Conservation (phyloP, 2,797 vertebrate genomes). For the Xiphophorus birchmanni region DNA sequence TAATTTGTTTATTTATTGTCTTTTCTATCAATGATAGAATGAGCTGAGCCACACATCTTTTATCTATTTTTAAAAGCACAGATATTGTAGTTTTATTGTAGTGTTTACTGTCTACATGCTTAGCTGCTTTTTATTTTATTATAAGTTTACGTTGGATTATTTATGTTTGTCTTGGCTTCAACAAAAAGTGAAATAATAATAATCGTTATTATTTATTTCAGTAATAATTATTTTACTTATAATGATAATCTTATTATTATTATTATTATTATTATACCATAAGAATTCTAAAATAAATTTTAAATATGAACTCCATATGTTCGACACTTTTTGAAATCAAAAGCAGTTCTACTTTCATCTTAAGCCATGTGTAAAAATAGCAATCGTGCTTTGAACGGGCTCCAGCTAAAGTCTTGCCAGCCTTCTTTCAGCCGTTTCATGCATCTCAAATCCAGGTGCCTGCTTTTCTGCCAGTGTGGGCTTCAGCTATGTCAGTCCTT, state of each 20-base stretch:
- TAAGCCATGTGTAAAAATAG: constrained; percentile 74
- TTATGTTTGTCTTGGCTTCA: neutral
- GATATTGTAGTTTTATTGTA: neutral
- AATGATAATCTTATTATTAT: neutral
- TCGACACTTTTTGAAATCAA: constrained; percentile 57
- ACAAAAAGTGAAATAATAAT: no score
- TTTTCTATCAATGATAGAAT: neutral
- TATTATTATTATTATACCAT: neutral
- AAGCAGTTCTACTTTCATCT: constrained; percentile 72
- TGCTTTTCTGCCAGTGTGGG: constrained; percentile 63
- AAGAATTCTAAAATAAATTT: neutral
- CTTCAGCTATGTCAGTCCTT: constrained; percentile 70
- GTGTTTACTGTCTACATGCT: neutral
- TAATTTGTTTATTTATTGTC: neutral
- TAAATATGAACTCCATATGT: constrained; percentile 38
- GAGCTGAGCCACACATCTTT: neutral
- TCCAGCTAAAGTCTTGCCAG: constrained; percentile 71
- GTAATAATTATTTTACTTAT: no score
- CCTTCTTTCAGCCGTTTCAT: constrained; percentile 73
- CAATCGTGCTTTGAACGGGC: constrained; percentile 75
- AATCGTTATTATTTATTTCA: no score
- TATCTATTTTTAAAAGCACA: neutral
- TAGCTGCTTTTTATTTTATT: neutral
- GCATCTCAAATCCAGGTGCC: constrained; percentile 75
- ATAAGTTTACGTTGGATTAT: neutral